These are phyloP conservation scores for Bombycilla garrulus DNA, from an alignment of 2,113 vertebrate species.

Conservation along the genomic window DNA sequence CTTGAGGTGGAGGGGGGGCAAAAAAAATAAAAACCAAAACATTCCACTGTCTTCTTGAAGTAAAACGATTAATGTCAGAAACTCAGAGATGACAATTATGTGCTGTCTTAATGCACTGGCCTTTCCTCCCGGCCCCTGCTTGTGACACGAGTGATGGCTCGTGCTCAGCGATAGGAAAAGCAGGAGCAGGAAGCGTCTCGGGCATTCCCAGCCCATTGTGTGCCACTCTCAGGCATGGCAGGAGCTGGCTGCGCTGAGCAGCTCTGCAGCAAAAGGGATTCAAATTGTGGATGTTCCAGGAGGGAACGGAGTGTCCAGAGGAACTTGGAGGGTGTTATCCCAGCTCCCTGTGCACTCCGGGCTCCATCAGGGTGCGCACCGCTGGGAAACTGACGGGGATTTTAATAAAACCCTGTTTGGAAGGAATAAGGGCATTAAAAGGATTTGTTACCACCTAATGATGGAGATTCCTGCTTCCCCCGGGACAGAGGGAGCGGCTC, in stretches of 20 bases:
- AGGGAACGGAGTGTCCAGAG: neutral
- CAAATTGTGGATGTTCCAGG: neutral
- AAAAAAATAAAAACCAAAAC: neutral
- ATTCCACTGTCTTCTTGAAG: constrained; percentile 60
- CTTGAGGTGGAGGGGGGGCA: neutral
- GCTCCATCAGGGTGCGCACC: fast-evolving
- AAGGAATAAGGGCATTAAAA: neutral
- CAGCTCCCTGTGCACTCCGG: neutral
- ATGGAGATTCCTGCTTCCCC: neutral
- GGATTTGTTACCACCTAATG: fast-evolving
- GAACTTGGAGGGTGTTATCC: neutral
- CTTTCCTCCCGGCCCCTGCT: constrained; percentile 72
- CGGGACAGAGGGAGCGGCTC: neutral
- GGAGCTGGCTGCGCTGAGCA: neutral
- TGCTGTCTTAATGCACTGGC: constrained; percentile 74
- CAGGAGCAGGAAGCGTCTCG: constrained; percentile 43
- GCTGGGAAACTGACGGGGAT: neutral
- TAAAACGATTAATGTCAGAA: constrained; percentile 77
- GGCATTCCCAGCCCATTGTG: constrained; percentile 43
- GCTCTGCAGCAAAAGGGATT: no score
- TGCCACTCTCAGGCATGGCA: neutral
- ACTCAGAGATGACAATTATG: constrained; percentile 74
- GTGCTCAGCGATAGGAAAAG: constrained; percentile 73
- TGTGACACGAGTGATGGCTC: constrained; percentile 70
- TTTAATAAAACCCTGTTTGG: neutral